Percentiles rank a stretch among this genome's conserved stretches.
These are phyloP conservation scores for Nycticorax nycticorax DNA, from an alignment of 2,113 vertebrate genomes.

Conservation along the genomic window DNA sequence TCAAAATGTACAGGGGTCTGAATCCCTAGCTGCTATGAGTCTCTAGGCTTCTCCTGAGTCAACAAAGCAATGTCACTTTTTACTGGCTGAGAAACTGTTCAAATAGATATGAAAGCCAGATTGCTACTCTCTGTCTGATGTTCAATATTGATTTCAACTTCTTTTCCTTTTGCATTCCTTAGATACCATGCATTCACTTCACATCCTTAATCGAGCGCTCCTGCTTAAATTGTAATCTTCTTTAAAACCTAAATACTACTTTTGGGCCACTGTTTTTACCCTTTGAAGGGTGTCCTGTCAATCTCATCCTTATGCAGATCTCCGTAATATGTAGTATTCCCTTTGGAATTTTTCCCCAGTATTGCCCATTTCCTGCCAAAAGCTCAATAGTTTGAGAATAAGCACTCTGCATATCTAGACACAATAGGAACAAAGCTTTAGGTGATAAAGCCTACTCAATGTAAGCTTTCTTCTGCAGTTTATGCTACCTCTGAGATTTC, in stretches of 20 bases:
- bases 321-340: not conserved
- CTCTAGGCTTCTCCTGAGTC: not conserved
- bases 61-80: not conserved
- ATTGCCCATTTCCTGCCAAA: not conserved
- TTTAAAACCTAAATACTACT: not conserved
- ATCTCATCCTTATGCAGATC: not conserved
- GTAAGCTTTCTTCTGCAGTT: not conserved
- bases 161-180: not conserved
- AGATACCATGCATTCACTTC: not conserved
- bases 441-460: not conserved
- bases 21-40: not conserved
- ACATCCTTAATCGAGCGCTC: not conserved
- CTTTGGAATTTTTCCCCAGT: not conserved
- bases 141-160: not conserved
- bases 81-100: not conserved
- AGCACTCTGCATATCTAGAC: not conserved
- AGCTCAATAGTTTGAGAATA: not conserved
- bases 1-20: not conserved
- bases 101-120: not conserved
- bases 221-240: not conserved
- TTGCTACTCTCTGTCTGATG: not conserved
- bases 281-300: not conserved
- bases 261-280: not conserved
- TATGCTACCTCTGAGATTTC: not conserved
- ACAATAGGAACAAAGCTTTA: not conserved